Evolutionary conservation across 1,140 invertebrate species (phyloP), one percentile per base, ranked within the genome.

Genomic region (Latrodectus geometricus): DNA sequence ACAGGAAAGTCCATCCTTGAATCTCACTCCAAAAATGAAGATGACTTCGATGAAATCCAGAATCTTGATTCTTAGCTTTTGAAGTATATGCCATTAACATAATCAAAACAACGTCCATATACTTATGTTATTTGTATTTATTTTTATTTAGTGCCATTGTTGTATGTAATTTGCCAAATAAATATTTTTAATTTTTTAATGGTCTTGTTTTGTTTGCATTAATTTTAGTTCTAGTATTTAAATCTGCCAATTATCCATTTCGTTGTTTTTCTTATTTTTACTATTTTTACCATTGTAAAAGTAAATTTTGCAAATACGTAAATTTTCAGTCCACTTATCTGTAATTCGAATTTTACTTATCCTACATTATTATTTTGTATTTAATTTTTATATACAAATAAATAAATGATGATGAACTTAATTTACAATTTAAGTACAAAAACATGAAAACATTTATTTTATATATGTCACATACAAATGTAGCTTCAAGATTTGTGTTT

Each of bases 41-140:
- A 86, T 48, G 75, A 78, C 20, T 77, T 86, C 70, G 83, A 86
- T 78, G 75, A 86, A 69, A 86, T 86, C 8, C 83, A 86, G 50
- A 86, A n/a, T 61, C 56, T 86, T 70, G 83, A 86, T 72, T 52
- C 68, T n/a, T 86, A 77, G 82, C 82, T 73, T 74, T 75, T 69
- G 14, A n/a, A 65, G 73, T 23, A 14, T 52, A 23, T 14, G 23
- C 23, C 66, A 66, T 72, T 72, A 12, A 52, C 23, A 17, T 35
- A 81, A 81, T 81, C 79, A 81, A 81, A 81, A 68, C 66, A 17
- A 81, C 68, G 79, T 81, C 79, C 79, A 81, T 81, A 54, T 81
- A 54, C 21, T 11, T 3, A 61, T 61, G 54, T 61, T 61, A 20
- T 48, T 50, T 52, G 20, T 81, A 70, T n/a, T 17, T 49, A 74